Percentiles rank a stretch among this genome's conserved stretches.
Conservation (phyloP, 2,797 vertebrate species). For the Mormyrus proboscirostris region DNA sequence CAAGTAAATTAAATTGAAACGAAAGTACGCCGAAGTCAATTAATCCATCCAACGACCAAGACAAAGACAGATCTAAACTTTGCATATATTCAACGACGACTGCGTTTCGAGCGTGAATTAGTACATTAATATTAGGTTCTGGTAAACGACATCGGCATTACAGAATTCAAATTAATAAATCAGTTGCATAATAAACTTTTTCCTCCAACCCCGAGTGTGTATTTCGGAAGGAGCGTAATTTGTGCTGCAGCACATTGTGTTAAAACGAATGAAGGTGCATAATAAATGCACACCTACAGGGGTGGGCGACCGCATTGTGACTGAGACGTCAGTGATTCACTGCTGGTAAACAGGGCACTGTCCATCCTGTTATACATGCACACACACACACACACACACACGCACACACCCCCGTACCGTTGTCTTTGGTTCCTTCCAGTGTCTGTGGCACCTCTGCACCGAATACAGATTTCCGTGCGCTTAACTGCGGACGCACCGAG, state of each 20-base stretch:
- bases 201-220: background rate
- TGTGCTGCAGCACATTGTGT: background rate
- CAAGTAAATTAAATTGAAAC: constrained; percentile 23
- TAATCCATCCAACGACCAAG: constrained; percentile 18
- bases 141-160: background rate
- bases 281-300: background rate
- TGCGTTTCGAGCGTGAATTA: background rate
- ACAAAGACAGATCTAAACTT: background rate
- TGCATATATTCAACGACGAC: background rate
- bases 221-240: background rate
- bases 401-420: constrained; percentile 19
- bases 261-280: background rate
- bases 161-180: background rate
- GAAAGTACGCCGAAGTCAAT: constrained; percentile 24
- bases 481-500: constrained; percentile 5
- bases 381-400: background rate
- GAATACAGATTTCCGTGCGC: constrained; percentile 14
- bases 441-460: constrained; percentile 16
- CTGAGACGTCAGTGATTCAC: background rate
- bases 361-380: background rate
- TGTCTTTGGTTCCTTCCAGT: constrained; percentile 28
- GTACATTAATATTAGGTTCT: background rate
- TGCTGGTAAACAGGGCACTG: background rate
- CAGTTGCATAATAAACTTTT: background rate
- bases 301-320: background rate